Evolutionary conservation across 1,140 invertebrate genomes (phyloP).

Genomic region (Solenopsis invicta): DNA sequence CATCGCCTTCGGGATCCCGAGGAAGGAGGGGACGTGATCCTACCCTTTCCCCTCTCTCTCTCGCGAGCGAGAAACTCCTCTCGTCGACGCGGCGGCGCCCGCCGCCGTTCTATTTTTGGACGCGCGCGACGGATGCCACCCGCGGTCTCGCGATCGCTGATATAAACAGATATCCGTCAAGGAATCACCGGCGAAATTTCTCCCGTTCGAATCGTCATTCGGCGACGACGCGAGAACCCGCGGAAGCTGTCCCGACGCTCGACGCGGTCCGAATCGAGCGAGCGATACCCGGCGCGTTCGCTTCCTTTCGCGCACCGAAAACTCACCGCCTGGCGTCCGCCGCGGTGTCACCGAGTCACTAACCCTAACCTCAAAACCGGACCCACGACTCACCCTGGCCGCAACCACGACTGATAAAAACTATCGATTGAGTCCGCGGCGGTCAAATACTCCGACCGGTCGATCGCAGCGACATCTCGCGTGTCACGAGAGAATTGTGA

Average conservation of each 20-base stretch:
- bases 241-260: background rate
- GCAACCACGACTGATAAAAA: conserved; percentile 74
- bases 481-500: background rate
- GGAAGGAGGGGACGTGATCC: background rate
- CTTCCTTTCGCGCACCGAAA: conserved; percentile 20
- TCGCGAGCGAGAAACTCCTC: conserved; percentile 17
- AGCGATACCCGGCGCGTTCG: background rate
- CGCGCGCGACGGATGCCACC: conserved; percentile 53
- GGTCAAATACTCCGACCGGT: conserved; percentile 71
- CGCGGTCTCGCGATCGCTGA: conserved; percentile 34
- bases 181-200: background rate
- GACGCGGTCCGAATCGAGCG: background rate
- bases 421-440: conserved; percentile 77
- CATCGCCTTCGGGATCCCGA: conserved; percentile 24
- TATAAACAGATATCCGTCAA: conserved; percentile 47
- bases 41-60: no score
- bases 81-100: conserved; percentile 7
- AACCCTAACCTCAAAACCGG: conserved; percentile 80
- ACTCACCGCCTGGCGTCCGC: conserved; percentile 37
- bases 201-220: background rate
- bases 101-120: conserved; percentile 56
- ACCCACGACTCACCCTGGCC: conserved; percentile 49
- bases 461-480: conserved; percentile 70
- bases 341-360: conserved; percentile 76
- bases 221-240: background rate